Conservation (phyloP, 2,797 vertebrate species). For the Huso huso region DNA sequence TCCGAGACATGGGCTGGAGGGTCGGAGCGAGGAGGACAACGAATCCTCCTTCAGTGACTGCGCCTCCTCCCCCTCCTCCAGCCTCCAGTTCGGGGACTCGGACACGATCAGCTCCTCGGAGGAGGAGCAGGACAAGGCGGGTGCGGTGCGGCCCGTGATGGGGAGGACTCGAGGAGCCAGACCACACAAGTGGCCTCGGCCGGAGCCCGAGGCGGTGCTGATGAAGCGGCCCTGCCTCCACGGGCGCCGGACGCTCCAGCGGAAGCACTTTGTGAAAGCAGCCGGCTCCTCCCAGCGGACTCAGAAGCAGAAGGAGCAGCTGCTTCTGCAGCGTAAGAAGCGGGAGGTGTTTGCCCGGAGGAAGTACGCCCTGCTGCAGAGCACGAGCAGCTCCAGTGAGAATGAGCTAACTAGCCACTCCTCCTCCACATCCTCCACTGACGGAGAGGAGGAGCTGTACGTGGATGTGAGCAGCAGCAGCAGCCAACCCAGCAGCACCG, state of each 20-base stretch:
- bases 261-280: slow-evolving; percentile 85
- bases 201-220: slow-evolving; percentile 80
- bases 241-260: slow-evolving; percentile 65
- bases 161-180: slow-evolving; percentile 74
- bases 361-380: slow-evolving; percentile 87
- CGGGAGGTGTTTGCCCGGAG: slow-evolving; percentile 84
- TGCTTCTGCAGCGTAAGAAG: slow-evolving; percentile 89
- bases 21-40: slow-evolving; percentile 76
- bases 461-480: slow-evolving; percentile 85
- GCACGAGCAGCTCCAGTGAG: slow-evolving; percentile 91
- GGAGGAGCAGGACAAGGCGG: slow-evolving; percentile 63
- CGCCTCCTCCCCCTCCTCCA: slow-evolving; percentile 91
- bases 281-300: slow-evolving; percentile 74
- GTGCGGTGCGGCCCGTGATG: slow-evolving; percentile 26
- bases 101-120: slow-evolving; percentile 95
- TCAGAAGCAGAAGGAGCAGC: slow-evolving; percentile 89
- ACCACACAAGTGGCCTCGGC: slow-evolving; percentile 84
- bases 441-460: slow-evolving; percentile 89
- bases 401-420: slow-evolving; percentile 84
- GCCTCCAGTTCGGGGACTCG: slow-evolving; percentile 89
- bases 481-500: slow-evolving; percentile 77
- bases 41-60: slow-evolving; percentile 97
- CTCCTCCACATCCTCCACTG: slow-evolving; percentile 84
- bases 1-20: slow-evolving; percentile 66
- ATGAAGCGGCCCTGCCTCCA: slow-evolving; percentile 87